Base-by-base conservation (phyloP, 37 sponge, comb jelly and placozoan genomes). In the Theonella swinhoei region DNA sequence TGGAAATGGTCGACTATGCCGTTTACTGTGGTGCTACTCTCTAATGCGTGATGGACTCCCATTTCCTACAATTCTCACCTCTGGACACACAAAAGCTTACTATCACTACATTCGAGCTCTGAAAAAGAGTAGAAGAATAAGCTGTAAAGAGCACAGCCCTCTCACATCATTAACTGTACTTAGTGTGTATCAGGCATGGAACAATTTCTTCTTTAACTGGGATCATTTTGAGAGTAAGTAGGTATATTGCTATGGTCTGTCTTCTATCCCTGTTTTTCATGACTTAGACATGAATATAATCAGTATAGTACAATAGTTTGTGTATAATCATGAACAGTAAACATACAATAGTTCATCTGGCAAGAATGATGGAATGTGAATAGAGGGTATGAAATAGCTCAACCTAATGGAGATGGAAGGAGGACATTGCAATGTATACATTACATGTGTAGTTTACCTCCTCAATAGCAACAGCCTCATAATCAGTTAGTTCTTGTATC, bases 331-430 rank as follows among this genome's bases (percentile, higher is more conserved):
- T 58, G 60, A n/a, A n/a, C n/a, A n/a, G n/a, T n/a, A n/a, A n/a
- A n/a, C n/a, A n/a, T n/a, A n/a, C n/a, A n/a, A n/a, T n/a, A n/a
- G n/a, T n/a, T n/a, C n/a, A n/a, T n/a, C n/a, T n/a, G n/a, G n/a
- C n/a, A 34, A 40, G 71, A 62, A 4, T 71, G 41, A 71, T 35
- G 54, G 54, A 47, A 47, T 84, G 85, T 32, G 32, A n/a, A 34
- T 66, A 89, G 43, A 89, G 42, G 20, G 36, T 36, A 0, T 63
- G 37, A 35, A 78, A 73, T 25, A 89, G 58, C 35, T 79, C 75
- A 58, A 90, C 70, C 86, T 90, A 68, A 17, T 32, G 24, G 39
- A 37, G 63, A 22, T 36, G 22, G 30, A 36, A 62, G 22, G n/a
- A 62, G 9, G 36, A 61, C 8, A 77, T 54, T 58, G 1, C 2